Base-by-base conservation (phyloP, 2,888 invertebrate genomes). In the Blastobasis lacticolella region DNA sequence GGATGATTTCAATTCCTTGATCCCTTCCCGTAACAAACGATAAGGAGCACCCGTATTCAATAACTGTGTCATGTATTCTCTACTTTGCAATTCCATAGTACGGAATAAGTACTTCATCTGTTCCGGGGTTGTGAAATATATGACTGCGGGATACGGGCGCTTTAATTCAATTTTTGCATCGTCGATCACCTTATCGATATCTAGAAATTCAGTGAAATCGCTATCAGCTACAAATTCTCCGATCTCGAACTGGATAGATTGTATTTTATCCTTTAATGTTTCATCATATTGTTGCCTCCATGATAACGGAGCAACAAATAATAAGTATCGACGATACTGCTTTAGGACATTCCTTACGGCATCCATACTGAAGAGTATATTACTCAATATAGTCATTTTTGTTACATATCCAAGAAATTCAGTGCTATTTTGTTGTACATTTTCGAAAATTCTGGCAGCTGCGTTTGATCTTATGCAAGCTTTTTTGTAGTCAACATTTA, bases 401-500 rank as follows among this genome's bases (percentile, higher is more conserved):
- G 83, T 71, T 10, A 81, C 69, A 57, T 83, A 78, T 37, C 73
- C 71, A 10, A 85, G 67, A 60, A 79, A 79, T 62, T 88, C 81
- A 23, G 23, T 23, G 0, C 72, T 66, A 57, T 78, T 78, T 67
- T 78, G 88, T 0, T 77, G 70, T 4, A 66, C 56, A 38, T 87
- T 63, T 5, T 84, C 81, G 52, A 71, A 74, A 7, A 78, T 69
- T 62, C 75, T 80, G 67, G 86, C 86, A 50, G 81, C 64, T 62
- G 69, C 72, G 36, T 75, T 41, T 41, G 78, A 82, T 67, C 80
- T 79, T 1, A 57, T 41, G 57, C 83, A 84, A 38, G 88, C 83
- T 57, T 74, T 80, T 56, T 85, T 85, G 58, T 88, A 87, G 60
- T 88, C 88, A 64, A 87, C 87, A 1, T 84, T 88, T 9, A 88